Conservation (phyloP, 2,888 invertebrate species). For the Xestia sexstrigata region DNA sequence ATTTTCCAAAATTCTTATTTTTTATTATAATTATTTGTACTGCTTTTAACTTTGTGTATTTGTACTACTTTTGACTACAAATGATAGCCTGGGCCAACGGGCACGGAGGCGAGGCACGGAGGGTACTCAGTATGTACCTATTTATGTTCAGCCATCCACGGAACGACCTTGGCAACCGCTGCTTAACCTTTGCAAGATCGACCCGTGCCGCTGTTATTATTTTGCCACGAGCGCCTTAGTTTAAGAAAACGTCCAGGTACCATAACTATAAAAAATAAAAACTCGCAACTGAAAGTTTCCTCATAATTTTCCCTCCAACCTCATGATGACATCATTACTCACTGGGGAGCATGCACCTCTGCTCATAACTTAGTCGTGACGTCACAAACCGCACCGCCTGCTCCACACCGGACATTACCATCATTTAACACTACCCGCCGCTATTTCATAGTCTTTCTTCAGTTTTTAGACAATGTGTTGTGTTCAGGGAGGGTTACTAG, state of each 20-base stretch:
- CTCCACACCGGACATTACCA: conserved; percentile 63
- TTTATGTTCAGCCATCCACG: background rate
- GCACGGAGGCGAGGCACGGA: background rate
- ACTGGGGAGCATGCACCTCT: conserved; percentile 50
- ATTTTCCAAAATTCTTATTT: too few species aligned
- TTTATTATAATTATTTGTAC: too few species aligned
- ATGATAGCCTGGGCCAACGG: background rate
- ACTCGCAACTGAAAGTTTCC: conserved; percentile 15
- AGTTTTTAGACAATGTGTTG: conserved; percentile 24
- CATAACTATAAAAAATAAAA: background rate
- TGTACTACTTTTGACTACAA: too few species aligned
- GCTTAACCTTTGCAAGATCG: background rate
- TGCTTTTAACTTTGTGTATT: too few species aligned
- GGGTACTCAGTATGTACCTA: background rate
- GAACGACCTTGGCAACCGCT: background rate
- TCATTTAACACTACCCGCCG: conserved; percentile 58
- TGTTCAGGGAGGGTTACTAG: background rate
- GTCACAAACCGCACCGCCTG: conserved; percentile 61
- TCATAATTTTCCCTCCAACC: conserved; percentile 42
- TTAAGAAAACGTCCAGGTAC: background rate
- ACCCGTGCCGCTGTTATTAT: background rate
- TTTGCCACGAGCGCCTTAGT: background rate
- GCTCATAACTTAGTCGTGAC: conserved; percentile 66
- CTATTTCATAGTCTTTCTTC: conserved; percentile 50
- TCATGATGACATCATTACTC: conserved; percentile 63